Percentiles rank a stretch among this genome's conserved stretches.
These are phyloP conservation scores for Coecobrya sp. DNA, from an alignment of 2,888 invertebrate species.

Conservation along the genomic window DNA sequence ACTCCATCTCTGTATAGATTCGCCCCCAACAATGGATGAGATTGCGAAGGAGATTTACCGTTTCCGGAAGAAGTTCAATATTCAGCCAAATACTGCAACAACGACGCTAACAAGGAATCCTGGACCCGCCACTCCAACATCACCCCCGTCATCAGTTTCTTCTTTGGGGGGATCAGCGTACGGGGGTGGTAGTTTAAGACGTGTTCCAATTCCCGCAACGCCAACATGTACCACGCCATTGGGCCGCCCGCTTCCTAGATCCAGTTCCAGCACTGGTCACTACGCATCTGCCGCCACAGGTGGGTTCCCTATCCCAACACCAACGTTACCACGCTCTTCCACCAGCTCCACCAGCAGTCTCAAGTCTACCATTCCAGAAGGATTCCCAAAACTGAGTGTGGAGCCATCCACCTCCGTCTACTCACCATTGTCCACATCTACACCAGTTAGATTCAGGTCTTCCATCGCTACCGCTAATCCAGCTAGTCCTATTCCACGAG, in stretches of 20 bases:
- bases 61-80: slow-evolving; percentile 86
- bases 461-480: slow-evolving; percentile 78
- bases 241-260: slow-evolving; percentile 38
- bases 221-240: neutral
- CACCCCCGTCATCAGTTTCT: slow-evolving; percentile 34
- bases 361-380: slow-evolving; percentile 76
- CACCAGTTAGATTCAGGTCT: slow-evolving; percentile 71
- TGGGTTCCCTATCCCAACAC: neutral
- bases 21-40: slow-evolving; percentile 86
- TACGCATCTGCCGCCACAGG: neutral
- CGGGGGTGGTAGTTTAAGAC: slow-evolving; percentile 58
- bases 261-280: slow-evolving; percentile 59
- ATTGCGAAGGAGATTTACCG: slow-evolving; percentile 86
- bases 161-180: slow-evolving; percentile 32
- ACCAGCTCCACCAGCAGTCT: slow-evolving; percentile 35
- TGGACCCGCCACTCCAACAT: neutral
- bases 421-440: slow-evolving; percentile 76
- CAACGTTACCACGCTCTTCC: slow-evolving; percentile 15
- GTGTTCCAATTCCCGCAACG: neutral
- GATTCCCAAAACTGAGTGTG: slow-evolving; percentile 77
- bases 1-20: slow-evolving; percentile 78
- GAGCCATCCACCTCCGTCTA: neutral
- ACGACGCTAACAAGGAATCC: slow-evolving; percentile 58
- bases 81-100: slow-evolving; percentile 84
- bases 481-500: slow-evolving; percentile 34